A percentile compares a stretch with the other conserved stretches of the same genome.
Conservation (phyloP, 2,113 vertebrate genomes). For the Plecturocebus donacophilus region DNA sequence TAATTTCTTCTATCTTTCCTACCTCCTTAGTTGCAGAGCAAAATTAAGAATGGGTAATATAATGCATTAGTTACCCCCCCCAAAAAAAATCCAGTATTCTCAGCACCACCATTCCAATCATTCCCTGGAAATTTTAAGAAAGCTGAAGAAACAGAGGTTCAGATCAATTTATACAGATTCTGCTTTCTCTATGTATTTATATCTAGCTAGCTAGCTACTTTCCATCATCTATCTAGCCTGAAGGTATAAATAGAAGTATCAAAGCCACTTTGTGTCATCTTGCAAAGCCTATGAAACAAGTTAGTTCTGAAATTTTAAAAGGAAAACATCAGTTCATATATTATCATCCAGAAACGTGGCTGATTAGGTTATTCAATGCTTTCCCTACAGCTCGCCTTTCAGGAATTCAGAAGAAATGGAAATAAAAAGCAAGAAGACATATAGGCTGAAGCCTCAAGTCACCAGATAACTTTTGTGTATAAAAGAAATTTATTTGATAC, state of each 20-base stretch:
- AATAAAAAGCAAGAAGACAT: neutral
- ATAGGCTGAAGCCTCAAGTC: neutral
- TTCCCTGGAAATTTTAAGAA: neutral
- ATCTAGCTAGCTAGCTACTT: neutral
- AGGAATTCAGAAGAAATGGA: slow-evolving; percentile 7
- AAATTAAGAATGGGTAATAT: neutral
- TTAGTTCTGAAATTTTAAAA: neutral
- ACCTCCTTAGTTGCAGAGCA: neutral
- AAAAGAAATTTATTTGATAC: neutral
- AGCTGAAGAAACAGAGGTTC: neutral
- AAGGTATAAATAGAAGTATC: neutral
- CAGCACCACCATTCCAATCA: neutral
- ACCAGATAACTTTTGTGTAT: neutral
- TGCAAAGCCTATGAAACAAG: neutral
- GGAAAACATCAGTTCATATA: neutral
- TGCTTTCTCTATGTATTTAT: neutral
- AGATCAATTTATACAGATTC: neutral
- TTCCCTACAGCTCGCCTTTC: neutral
- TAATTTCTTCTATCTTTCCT: neutral
- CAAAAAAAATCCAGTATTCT: neutral
- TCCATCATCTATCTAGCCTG: neutral
- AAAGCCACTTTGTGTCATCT: neutral
- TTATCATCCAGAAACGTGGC: neutral
- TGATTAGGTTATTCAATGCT: neutral
- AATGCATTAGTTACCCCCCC: neutral